Evolutionary conservation across 1,140 invertebrate species (phyloP).

Genomic region (Zophobas morio): DNA sequence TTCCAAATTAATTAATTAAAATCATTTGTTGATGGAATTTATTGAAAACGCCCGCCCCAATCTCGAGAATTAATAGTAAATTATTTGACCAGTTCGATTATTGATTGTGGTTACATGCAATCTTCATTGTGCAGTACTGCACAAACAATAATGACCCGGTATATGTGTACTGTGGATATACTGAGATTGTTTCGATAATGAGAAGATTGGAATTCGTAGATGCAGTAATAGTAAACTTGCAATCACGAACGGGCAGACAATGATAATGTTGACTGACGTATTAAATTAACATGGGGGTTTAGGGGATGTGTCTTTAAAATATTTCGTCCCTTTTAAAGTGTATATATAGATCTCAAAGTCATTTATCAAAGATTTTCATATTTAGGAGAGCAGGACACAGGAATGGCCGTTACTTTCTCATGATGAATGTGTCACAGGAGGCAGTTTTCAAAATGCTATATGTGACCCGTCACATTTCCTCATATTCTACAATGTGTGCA

Average conservation of each 20-base stretch:
- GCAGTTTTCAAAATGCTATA: constrained; percentile 49
- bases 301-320: constrained; percentile 1
- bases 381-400: constrained; percentile 47
- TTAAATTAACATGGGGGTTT: neutral
- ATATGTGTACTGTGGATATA: constrained; percentile 49
- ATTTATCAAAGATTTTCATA: constrained; percentile 50
- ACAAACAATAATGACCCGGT: constrained; percentile 52
- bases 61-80: constrained; percentile 45
- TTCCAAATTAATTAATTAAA: constrained; percentile 37
- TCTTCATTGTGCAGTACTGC: constrained; percentile 53
- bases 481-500: constrained; percentile 49
- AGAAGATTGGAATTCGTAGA: constrained; percentile 54
- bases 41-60: constrained; percentile 3
- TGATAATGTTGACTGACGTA: neutral
- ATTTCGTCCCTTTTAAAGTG: constrained; percentile 23
- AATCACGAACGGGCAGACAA: constrained; percentile 16
- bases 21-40: constrained; percentile 34
- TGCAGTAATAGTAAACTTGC: constrained; percentile 16
- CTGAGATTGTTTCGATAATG: constrained; percentile 52
- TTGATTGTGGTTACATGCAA: constrained; percentile 53
- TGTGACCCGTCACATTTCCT: constrained; percentile 48
- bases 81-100: constrained; percentile 52
- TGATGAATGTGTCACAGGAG: constrained; percentile 49
- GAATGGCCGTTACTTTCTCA: constrained; percentile 49
- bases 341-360: constrained; percentile 44